Base-by-base conservation (phyloP, 2,113 vertebrate species). In the Theropithecus gelada region DNA sequence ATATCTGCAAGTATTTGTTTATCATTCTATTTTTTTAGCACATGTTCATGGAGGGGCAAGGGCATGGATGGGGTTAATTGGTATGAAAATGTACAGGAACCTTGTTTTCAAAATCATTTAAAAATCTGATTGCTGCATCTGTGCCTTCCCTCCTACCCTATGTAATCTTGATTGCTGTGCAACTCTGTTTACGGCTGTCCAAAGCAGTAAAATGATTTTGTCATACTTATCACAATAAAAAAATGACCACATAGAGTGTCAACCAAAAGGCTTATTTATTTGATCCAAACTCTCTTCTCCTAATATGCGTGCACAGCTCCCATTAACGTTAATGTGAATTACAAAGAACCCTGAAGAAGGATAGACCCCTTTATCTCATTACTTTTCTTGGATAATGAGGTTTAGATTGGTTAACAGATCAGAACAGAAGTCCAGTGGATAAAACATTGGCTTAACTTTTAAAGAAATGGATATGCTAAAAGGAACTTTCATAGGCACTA, bases 341-440 rank as follows among this genome's bases (percentile, higher is more conserved):
- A 98, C 78, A 92, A 97, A 98, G 97, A 98, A 96, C 93, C 95
- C 61, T 97, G 97, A 98, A 98, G 93, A 98, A 97, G 97, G 98
- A 98, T 97, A 98, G 97, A 98, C 97, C 90, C 96, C 96, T 98
- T 97, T 98, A 97, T 98, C 98, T 98, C 98, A 97, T 98, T 98
- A 98, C 94, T 98, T 98, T 98, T 97, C 98, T 98, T 97, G 90
- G 98, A 98, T 98, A 98, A 98, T 98, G 97, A 98, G 98, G 98
- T 98, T 99, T 98, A 96, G 98, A 98, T 98, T 98, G 99, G 99
- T 98, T 98, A 98, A 97, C 98, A 98, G 98, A 98, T 98, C 97
- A 96, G 96, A 98, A 98, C 92, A 97, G 94, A 98, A 98, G 97
- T 98, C 98, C 94, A 96, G 92, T 97, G 86, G 97, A 97, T 97